phyloP scores from a whole-genome alignment of 2,888 invertebrate species.

The Plebejus melissa region DNA sequence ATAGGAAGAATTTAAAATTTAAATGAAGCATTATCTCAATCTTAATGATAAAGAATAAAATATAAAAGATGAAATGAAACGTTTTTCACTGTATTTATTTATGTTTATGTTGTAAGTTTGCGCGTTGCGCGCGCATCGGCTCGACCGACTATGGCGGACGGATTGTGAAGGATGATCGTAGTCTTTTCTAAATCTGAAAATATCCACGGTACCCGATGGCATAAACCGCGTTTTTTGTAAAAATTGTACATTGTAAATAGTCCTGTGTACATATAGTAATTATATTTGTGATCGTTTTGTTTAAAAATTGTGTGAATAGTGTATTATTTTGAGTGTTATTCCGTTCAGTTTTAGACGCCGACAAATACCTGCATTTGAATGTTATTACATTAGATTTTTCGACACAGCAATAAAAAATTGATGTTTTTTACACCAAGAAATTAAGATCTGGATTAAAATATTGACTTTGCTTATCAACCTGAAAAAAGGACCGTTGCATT shows the following conservation, averaged over 20 bases:
- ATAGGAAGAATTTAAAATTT: background rate
- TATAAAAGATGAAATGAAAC: conserved; percentile 38
- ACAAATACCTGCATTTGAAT: conserved; percentile 66
- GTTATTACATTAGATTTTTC: conserved; percentile 68
- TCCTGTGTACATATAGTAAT: conserved; percentile 85
- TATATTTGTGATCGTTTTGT: conserved; percentile 83
- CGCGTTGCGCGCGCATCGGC: conserved; percentile 79
- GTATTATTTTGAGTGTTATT: conserved; percentile 79
- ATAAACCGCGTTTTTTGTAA: conserved; percentile 81
- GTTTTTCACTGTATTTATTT: conserved; percentile 48
- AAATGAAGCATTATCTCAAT: background rate
- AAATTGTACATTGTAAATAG: conserved; percentile 86
- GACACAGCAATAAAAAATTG: conserved; percentile 50
- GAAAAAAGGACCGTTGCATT: conserved; percentile 72
- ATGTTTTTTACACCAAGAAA: conserved; percentile 43
- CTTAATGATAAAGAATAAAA: background rate
- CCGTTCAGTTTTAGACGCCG: conserved; percentile 82
- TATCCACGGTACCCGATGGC: conserved; percentile 84
- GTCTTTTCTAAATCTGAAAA: conserved; percentile 78
- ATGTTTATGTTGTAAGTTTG: conserved; percentile 73
- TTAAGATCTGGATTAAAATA: conserved; percentile 48
- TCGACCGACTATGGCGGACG: conserved; percentile 77
- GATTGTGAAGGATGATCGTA: conserved; percentile 75
- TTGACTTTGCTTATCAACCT: conserved; percentile 79
- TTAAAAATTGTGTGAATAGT: conserved; percentile 81